Base-by-base conservation (phyloP, 2,113 vertebrate genomes). In the Bos indicus region DNA sequence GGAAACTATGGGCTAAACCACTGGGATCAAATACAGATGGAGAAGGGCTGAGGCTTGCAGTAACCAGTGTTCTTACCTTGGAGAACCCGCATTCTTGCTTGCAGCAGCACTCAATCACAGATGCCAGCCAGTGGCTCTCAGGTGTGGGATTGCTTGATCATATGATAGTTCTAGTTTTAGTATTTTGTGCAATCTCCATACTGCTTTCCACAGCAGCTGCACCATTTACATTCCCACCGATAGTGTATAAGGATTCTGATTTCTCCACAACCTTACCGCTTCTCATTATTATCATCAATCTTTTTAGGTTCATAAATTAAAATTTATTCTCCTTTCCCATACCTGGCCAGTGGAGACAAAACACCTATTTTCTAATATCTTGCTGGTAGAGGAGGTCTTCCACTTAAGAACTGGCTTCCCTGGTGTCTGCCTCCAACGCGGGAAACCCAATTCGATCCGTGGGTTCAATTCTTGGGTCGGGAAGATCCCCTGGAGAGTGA, bases 361-460 rank as follows among this genome's bases (percentile, higher is more conserved):
- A n/a, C 2, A 10, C 16, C 19, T 1, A 0, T 46, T 74, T 64
- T 64, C 88, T 46, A n/a, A 10, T 36, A 64, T 85, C 71, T 21
- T 83, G 17, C 78, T 40, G 30, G 51, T 25, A 71, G 40, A 46
- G 48, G 60, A 94, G 62, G 19, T 16, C 60, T 74, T 71, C 43
- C 4, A 13, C 74, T 88, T 83, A 87, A 83, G 48, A 80, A 74
- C 0, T 74, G 67, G 36, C 21, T 74, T 74, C 36, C 19, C 10
- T 71, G 67, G 19, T 0, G 10, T 71, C 19, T 40, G 5, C 67
- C 19, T 40, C n/a, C 67, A 13, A 23, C 6, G n/a, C 1, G 0
- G 67, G n/a, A 71, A 12, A 6, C n/a, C n/a, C 0, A 0, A 19
- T 74, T 74, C 10, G 6, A 40, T 25, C 19, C 19, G 9, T 40